phyloP scores from a whole-genome alignment of 2,113 vertebrate species.

The Etheostoma cragini region DNA sequence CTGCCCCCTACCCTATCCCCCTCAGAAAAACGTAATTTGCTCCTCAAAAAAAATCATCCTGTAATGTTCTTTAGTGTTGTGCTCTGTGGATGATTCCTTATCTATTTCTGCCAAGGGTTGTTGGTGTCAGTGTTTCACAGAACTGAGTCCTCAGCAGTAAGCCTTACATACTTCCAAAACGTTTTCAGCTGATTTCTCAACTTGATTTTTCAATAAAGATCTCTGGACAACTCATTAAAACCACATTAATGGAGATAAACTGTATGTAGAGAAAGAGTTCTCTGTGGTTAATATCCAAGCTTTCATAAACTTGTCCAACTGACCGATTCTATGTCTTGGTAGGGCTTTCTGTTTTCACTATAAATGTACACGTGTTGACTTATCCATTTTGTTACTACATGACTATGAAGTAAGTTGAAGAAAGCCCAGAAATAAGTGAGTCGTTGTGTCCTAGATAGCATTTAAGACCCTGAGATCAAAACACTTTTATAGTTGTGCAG shows the following conservation, averaged over 20 bases:
- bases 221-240: slow-evolving; percentile 13
- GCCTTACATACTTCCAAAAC: slow-evolving; percentile 25
- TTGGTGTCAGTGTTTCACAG: slow-evolving; percentile 76
- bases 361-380: background rate
- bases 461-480: background rate
- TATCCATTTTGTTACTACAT: background rate
- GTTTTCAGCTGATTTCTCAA: background rate
- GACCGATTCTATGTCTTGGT: background rate
- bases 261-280: slow-evolving; percentile 12
- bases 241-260: slow-evolving; percentile 12
- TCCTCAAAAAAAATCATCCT: slow-evolving; percentile 51
- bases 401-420: background rate
- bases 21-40: slow-evolving; percentile 45
- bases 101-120: slow-evolving; percentile 59
- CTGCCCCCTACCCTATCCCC: slow-evolving; percentile 59
- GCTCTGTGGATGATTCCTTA: slow-evolving; percentile 39
- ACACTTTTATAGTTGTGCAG: background rate
- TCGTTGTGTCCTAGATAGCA: background rate
- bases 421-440: background rate
- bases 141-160: slow-evolving; percentile 73
- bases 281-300: background rate
- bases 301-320: slow-evolving; percentile 59
- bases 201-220: slow-evolving; percentile 1
- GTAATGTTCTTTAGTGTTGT: slow-evolving; percentile 61
- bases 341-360: background rate